Percentiles rank a stretch among this genome's conserved stretches.
Evolutionary conservation across 2,888 invertebrate genomes (phyloP).

Genomic region (Mycalesis mineus): DNA sequence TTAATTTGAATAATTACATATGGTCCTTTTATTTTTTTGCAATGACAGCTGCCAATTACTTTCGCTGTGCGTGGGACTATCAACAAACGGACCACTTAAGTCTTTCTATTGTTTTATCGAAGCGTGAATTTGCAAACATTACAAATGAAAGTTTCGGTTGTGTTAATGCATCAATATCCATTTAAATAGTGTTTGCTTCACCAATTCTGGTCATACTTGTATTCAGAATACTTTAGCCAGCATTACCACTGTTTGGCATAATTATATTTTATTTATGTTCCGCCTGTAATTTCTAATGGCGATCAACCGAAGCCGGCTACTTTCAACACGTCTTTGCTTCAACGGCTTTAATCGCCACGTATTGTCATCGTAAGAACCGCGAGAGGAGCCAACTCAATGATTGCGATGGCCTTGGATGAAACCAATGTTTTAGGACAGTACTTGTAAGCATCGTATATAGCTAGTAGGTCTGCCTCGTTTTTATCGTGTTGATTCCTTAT

Average conservation of each 20-base stretch:
- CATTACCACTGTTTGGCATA: neutral
- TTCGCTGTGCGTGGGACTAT: conserved; percentile 23
- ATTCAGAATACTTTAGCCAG: neutral
- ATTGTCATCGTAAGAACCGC: neutral
- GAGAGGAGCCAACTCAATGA: too few relatives aligned
- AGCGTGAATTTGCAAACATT: conserved; percentile 14
- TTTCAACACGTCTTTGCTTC: neutral
- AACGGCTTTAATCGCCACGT: neutral
- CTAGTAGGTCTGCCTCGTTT: too few relatives aligned
- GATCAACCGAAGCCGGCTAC: neutral
- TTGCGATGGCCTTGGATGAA: too few relatives aligned
- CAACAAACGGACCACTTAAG: conserved; percentile 12
- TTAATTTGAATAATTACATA: neutral
- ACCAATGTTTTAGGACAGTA: too few relatives aligned
- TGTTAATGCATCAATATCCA: neutral
- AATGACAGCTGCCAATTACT: conserved; percentile 17
- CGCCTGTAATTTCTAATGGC: neutral
- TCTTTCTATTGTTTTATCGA: conserved; percentile 16
- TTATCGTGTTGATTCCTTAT: too few relatives aligned
- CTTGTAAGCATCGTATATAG: too few relatives aligned
- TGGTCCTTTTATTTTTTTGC: neutral
- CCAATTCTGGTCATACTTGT: neutral
- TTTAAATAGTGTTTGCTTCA: neutral
- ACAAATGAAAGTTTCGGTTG: conserved; percentile 4
- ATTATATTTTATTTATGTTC: neutral